phyloP scores from a whole-genome alignment of 2,888 invertebrate genomes.

The Drosophila mimica region DNA sequence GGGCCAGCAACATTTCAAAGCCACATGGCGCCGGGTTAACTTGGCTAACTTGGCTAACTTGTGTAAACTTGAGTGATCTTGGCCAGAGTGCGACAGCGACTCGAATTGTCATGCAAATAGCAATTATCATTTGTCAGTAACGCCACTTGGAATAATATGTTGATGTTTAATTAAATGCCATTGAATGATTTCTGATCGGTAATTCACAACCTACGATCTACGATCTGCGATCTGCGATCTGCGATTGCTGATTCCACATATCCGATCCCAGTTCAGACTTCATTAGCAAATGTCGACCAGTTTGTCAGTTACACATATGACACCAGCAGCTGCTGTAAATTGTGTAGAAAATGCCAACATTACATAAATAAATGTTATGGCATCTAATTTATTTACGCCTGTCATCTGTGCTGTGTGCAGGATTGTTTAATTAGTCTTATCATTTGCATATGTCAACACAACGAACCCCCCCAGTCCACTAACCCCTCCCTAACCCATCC shows the following conservation, averaged over 20 bases:
- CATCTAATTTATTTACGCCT: constrained; percentile 56
- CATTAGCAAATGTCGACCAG: constrained; percentile 71
- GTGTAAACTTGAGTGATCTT: constrained; percentile 41
- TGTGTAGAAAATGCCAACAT: constrained; percentile 55
- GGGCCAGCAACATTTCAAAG: constrained; percentile 70
- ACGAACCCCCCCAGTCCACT: constrained; percentile 30
- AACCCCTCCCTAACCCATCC: neutral
- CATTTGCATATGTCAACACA: constrained; percentile 75
- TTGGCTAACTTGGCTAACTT: constrained; percentile 27
- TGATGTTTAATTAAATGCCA: constrained; percentile 64
- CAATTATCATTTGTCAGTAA: constrained; percentile 80
- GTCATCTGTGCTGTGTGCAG: constrained; percentile 33
- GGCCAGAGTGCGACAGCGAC: constrained; percentile 38
- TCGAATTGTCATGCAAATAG: constrained; percentile 77
- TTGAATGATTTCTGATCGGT: constrained; percentile 54
- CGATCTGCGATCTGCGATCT: constrained; percentile 21
- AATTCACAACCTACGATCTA: constrained; percentile 27
- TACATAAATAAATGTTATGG: constrained; percentile 36
- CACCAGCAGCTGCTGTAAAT: constrained; percentile 55
- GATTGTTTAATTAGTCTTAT: constrained; percentile 65
- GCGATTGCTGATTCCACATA: constrained; percentile 24
- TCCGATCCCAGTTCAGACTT: constrained; percentile 39
- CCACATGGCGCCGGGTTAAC: constrained; percentile 63
- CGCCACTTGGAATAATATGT: constrained; percentile 60
- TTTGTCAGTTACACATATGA: constrained; percentile 60